phyloP scores from a whole-genome alignment of 2,797 vertebrate genomes.

The Danio aesculapii region DNA sequence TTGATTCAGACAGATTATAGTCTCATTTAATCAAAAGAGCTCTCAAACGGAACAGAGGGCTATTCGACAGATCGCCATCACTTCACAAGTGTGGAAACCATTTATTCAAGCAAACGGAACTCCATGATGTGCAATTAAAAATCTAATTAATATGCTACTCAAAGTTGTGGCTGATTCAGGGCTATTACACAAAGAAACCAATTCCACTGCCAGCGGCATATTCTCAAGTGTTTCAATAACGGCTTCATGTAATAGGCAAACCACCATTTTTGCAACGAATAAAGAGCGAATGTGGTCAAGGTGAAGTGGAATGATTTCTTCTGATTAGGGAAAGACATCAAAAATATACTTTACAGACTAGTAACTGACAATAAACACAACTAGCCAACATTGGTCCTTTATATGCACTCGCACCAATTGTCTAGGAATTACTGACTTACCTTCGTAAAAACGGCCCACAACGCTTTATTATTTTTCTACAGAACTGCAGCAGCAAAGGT shows the following conservation, averaged over 20 bases:
- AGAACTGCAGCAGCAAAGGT: slow-evolving; percentile 10
- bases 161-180: not conserved
- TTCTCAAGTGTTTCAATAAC: not conserved
- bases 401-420: not conserved
- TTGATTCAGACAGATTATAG: not conserved
- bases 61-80: not conserved
- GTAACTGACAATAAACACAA: slow-evolving; percentile 10
- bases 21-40: not conserved
- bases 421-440: slow-evolving; percentile 1
- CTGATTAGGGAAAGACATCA: not conserved
- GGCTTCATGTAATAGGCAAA: not conserved
- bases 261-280: slow-evolving; percentile 2
- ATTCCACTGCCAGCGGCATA: not conserved
- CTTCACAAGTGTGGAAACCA: not conserved
- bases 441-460: slow-evolving; percentile 18
- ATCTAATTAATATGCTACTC: slow-evolving; percentile 12
- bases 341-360: not conserved
- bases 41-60: not conserved
- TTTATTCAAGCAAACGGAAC: not conserved
- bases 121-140: not conserved
- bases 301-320: not conserved
- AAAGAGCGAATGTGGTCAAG: not conserved
- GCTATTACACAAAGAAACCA: slow-evolving; percentile 1
- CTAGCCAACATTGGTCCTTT: not conserved
- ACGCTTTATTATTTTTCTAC: not conserved